Percentiles rank a stretch among this genome's conserved stretches.
These are phyloP conservation scores for Alentia gelatinosa DNA, from an alignment of 2,888 invertebrate species.

Conservation along the genomic window DNA sequence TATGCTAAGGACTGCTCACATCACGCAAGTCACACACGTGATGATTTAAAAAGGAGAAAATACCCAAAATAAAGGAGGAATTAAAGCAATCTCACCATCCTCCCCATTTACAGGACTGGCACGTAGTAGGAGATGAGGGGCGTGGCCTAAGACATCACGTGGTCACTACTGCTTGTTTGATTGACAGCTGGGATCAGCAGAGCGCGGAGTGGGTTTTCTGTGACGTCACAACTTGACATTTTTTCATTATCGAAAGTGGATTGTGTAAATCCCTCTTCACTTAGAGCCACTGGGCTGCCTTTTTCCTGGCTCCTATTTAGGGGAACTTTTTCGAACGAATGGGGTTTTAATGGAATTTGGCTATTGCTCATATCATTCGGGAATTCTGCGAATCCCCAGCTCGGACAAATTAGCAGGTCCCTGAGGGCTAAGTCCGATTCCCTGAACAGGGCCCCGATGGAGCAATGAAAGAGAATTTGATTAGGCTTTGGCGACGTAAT, in stretches of 20 bases:
- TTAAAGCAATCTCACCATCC: no score
- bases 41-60: no score
- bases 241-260: conserved; percentile 1
- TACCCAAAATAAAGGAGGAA: no score
- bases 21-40: no score
- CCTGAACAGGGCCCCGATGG: neutral
- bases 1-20: no score
- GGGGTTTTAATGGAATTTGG: neutral
- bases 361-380: no score
- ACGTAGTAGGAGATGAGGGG: neutral
- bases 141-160: neutral
- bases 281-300: neutral
- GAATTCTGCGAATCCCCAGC: neutral
- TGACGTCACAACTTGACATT: neutral
- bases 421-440: neutral
- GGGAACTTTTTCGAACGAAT: neutral
- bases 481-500: neutral
- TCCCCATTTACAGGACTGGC: neutral
- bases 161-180: neutral
- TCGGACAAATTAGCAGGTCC: neutral
- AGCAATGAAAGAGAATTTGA: neutral
- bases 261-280: neutral
- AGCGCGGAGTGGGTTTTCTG: neutral
- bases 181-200: neutral
- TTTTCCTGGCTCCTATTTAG: neutral